Evolutionary conservation across 2,888 invertebrate genomes (phyloP), one percentile per base, ranked within the genome.

Genomic region (Parnassius apollo): DNA sequence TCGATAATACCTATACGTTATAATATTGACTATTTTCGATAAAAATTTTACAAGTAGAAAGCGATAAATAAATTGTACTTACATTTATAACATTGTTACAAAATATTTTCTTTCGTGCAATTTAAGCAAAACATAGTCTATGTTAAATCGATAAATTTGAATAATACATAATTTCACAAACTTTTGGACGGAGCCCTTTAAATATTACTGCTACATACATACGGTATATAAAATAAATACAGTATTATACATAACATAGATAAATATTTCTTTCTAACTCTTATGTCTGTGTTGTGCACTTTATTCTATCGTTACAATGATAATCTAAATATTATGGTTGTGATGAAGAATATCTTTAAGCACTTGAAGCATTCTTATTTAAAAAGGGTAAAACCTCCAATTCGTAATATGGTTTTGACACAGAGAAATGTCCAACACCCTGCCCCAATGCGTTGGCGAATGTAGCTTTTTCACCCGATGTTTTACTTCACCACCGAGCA

Each of bases 41-140:
- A 64, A 11, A 35, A 53, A 51, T 48, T 45, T 50, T 13, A 48
- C 42, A 13, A 57, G 44, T 49, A 10, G 42, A 57, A 54, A 60
- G 57, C 49, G 42, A 64, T 61, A 60, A 54, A 64, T 64, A 64
- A 57, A 57, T 64, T 64, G 60, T 60, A 64, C 64, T 64, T 64
- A 64, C 57, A 60, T 45, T 60, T 60, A 60, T 45, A 60, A 57
- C 4, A 22, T 53, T 53, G 46, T 55, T 53, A 49, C 57, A 44
- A 64, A 12, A 64, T 42, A 48, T 46, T 22, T 25, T 45, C 48
- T 42, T 44, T 42, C 59, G 50, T 59, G 55, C 59, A 48, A 4
- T 52, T 13, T 59, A 4, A 49, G 49, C 13, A 49, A 13, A 9
- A 44, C 9, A 11, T 44, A 44, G 1, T 44, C 13, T 54, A 54